Percentiles rank a stretch among this genome's conserved stretches.
phyloP scores from a whole-genome alignment of 1,140 invertebrate species.

The Ooceraea biroi region DNA sequence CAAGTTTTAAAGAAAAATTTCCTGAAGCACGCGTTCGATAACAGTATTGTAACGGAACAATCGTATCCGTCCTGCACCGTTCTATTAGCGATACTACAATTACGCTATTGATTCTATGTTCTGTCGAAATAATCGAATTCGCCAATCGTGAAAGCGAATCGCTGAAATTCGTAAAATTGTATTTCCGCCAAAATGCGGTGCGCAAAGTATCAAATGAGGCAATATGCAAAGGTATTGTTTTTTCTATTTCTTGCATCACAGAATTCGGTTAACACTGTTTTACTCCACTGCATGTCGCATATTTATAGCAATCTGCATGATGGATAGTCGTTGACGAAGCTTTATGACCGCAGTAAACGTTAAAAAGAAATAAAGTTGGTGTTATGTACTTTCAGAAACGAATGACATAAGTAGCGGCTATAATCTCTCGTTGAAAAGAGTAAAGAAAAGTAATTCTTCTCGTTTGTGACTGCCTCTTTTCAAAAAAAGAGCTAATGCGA shows the following conservation, averaged over 20 bases:
- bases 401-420: neutral
- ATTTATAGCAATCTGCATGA: neutral
- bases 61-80: neutral
- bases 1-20: constrained; percentile 56
- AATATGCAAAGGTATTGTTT: neutral
- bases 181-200: neutral
- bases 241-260: neutral
- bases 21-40: constrained; percentile 16
- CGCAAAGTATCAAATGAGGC: neutral
- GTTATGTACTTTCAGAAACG: neutral
- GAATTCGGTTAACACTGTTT: neutral
- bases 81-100: constrained; percentile 21
- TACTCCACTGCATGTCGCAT: neutral
- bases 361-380: neutral
- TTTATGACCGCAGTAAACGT: neutral
- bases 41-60: constrained; percentile 50
- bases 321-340: neutral
- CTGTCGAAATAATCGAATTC: neutral
- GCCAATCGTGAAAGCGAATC: neutral
- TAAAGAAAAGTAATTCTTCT: neutral
- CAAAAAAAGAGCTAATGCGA: neutral
- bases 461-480: neutral
- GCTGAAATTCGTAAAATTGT: neutral
- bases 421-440: neutral
- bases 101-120: constrained; percentile 6